A percentile compares a stretch with the other conserved stretches of the same genome.
phyloP scores from a whole-genome alignment of 2,113 vertebrate genomes.

The Mesocricetus auratus region DNA sequence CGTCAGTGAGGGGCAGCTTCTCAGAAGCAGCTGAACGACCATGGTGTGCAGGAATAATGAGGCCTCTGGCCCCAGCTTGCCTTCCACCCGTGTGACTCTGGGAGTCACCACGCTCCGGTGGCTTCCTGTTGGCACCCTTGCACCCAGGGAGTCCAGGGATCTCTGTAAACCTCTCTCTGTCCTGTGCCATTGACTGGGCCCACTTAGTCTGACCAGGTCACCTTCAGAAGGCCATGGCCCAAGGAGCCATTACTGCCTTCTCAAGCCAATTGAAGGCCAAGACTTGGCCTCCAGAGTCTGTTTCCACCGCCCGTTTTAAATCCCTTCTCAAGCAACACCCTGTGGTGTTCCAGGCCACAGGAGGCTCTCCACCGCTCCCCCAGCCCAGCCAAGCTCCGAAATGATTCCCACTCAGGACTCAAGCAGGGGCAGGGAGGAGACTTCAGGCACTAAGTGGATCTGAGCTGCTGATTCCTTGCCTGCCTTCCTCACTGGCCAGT shows the following conservation, averaged over 20 bases:
- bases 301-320: too few species aligned
- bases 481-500: background rate
- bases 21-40: background rate
- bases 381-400: background rate
- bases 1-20: background rate
- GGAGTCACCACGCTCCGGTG: background rate
- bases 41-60: background rate
- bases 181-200: background rate
- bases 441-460: background rate
- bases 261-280: background rate
- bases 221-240: background rate
- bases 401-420: too few species aligned
- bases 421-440: background rate
- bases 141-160: background rate
- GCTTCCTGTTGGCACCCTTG: background rate
- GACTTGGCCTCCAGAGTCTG: background rate
- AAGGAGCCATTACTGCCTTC: background rate
- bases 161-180: accelerated
- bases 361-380: background rate
- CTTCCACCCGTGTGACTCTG: background rate
- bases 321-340: background rate
- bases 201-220: background rate
- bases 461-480: background rate
- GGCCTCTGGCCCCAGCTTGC: background rate
- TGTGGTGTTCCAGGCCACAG: accelerated